Evolutionary conservation across 2,888 invertebrate genomes (phyloP), one percentile per base, ranked within the genome.

Genomic region (Paralinhomoeus sp.): DNA sequence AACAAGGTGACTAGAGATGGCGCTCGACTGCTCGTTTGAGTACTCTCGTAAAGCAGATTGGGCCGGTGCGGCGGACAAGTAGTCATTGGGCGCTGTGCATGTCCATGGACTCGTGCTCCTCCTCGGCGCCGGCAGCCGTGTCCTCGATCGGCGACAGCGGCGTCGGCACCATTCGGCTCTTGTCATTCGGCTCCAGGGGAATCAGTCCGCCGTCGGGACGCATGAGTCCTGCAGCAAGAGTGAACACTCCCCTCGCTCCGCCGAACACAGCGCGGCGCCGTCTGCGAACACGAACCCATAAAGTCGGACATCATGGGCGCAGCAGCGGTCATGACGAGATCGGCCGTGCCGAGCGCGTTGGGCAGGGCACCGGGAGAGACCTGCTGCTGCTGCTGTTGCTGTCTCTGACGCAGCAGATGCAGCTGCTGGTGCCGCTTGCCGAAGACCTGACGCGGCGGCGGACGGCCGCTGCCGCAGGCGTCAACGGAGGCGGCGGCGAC

Each of bases 381-480:
- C 47, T 62, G 62, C 18, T 62, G 61, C 41, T 61, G 49, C 47
- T 62, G 60, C 46, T 62, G 63, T 13, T 62, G 61, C 43, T 55
- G 48, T 42, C 54, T 47, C 50, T 52, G 52, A n/a, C 52, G 45
- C 7, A 52, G 33, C 36, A 52, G 36, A 41, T 53, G 53, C 35
- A 53, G 36, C 41, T 53, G 52, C 24, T 43, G 49, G 15, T 49
- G 37, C 31, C 50, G 57, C 46, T 59, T 58, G 50, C 61, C 58
- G 45, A 58, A 55, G 42, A 54, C 54, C 50, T 62, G 61, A 12
- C 64, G 55, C 45, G 5, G 5, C 46, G 3, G 18, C 9, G 31
- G 7, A 54, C 50, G 62, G 62, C 13, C 64, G 55, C 45, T 64
- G 62, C 49, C 65, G 64, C 43, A n/a, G n/a, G n/a, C n/a, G n/a